These are phyloP conservation scores for Cynoglossus semilaevis DNA, from an alignment of 2,113 vertebrate species.

Conservation along the genomic window DNA sequence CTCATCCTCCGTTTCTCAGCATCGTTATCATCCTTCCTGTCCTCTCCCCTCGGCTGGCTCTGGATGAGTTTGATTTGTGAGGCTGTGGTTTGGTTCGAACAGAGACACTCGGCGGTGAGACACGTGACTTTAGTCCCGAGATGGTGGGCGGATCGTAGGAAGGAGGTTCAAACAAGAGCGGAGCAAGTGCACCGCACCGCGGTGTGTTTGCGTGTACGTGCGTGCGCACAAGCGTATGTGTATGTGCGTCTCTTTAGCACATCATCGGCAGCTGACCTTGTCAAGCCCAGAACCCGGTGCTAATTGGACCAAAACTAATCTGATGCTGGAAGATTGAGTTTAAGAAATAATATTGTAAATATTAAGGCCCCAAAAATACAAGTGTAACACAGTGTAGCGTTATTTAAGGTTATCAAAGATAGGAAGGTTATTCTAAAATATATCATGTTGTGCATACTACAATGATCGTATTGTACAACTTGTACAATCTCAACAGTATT, in stretches of 20 bases:
- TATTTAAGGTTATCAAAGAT: too few species aligned
- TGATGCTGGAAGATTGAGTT: too few species aligned
- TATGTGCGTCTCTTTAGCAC: neutral
- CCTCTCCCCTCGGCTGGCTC: slow-evolving; percentile 25
- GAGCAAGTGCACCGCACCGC: slow-evolving; percentile 61
- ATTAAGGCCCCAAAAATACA: too few species aligned
- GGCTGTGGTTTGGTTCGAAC: slow-evolving; percentile 43
- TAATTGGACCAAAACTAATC: too few species aligned
- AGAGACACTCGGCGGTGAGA: slow-evolving; percentile 58
- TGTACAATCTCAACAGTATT: too few species aligned
- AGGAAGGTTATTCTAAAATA: too few species aligned
- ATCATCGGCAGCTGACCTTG: neutral
- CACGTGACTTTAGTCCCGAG: slow-evolving; percentile 72
- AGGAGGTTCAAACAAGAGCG: slow-evolving; percentile 58
- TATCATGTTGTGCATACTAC: too few species aligned
- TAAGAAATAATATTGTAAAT: too few species aligned
- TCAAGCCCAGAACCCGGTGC: too few species aligned
- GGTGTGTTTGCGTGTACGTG: slow-evolving; percentile 14
- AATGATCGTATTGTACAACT: too few species aligned
- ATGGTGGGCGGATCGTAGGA: slow-evolving; percentile 70
- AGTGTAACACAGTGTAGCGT: too few species aligned
- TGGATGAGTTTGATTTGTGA: slow-evolving; percentile 71
- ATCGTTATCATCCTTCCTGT: slow-evolving; percentile 22
- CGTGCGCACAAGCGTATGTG: slow-evolving; percentile 8
- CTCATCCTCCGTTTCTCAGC: slow-evolving; percentile 22